A percentile compares a stretch with the other conserved stretches of the same genome.
Evolutionary conservation across 2,888 invertebrate genomes (phyloP).

Genomic region (Gortyna flavago): DNA sequence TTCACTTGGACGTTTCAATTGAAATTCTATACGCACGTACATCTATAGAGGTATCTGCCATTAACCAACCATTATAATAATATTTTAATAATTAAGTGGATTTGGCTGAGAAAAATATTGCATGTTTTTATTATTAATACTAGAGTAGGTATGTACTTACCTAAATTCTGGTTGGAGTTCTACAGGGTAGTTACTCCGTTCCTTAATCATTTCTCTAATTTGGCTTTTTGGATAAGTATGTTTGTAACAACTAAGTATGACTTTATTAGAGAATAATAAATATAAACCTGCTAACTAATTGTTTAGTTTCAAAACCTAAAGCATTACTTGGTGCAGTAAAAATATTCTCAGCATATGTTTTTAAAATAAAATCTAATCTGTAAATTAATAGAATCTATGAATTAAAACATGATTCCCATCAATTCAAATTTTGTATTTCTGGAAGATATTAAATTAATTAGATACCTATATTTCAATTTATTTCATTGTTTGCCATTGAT

Average conservation of each 20-base stretch:
- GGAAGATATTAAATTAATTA: not conserved
- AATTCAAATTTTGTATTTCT: not conserved
- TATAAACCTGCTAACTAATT: not conserved
- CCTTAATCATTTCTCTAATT: not conserved
- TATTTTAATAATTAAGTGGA: conserved; percentile 15
- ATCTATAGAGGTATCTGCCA: not conserved
- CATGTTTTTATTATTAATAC: not conserved
- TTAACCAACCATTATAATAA: conserved; percentile 31
- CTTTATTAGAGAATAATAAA: not conserved
- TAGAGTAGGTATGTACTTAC: not conserved
- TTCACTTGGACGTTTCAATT: conserved; percentile 57
- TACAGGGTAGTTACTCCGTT: conserved; percentile 7
- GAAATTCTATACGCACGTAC: conserved; percentile 30
- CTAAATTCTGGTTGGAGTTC: not conserved
- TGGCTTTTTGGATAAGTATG: not conserved
- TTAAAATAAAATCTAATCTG: not conserved
- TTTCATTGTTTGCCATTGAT: not conserved
- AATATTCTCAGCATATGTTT: not conserved
- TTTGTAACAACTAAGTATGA: not conserved
- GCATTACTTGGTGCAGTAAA: not conserved
- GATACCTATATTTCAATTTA: no score
- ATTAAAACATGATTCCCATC: not conserved
- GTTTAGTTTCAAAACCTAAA: not conserved
- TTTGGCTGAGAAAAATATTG: not conserved
- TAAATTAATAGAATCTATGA: not conserved